phyloP scores from a whole-genome alignment of 2,888 invertebrate species.

The Drosophila aldrichi region DNA sequence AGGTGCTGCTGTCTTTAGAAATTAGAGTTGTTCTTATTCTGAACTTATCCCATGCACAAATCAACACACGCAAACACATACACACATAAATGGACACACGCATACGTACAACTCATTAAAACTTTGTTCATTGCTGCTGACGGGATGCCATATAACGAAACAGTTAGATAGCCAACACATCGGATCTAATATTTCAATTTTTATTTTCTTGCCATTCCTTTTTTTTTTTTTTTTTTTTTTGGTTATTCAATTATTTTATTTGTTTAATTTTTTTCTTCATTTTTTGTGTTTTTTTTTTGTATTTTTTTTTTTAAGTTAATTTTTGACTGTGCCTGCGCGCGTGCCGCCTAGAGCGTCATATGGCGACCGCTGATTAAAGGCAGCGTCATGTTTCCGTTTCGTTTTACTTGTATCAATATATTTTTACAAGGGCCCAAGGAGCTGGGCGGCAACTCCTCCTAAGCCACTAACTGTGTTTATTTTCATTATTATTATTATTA shows the following conservation, averaged over 20 bases:
- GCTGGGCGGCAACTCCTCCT: constrained; percentile 36
- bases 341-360: constrained; percentile 34
- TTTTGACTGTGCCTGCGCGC: constrained; percentile 22
- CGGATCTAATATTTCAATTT: constrained; percentile 3
- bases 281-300: not conserved
- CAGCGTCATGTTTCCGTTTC: constrained; percentile 68
- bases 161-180: constrained; percentile 13
- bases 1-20: constrained; percentile 29
- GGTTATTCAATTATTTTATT: constrained; percentile 8
- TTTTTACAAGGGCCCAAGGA: constrained; percentile 46
- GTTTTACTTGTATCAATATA: constrained; percentile 44
- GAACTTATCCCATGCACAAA: constrained; percentile 19
- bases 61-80: constrained; percentile 16
- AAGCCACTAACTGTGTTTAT: constrained; percentile 19
- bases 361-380: constrained; percentile 64
- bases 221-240: constrained; percentile 1
- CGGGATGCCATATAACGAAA: constrained; percentile 27
- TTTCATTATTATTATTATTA: constrained; percentile 3
- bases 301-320: not conserved
- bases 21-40: constrained; percentile 16
- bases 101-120: constrained; percentile 24
- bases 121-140: constrained; percentile 44
- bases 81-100: constrained; percentile 2
- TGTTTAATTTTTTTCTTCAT: not conserved
- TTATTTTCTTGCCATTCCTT: not conserved